Evolutionary conservation across 2,797 vertebrate species (phyloP), one percentile per base, ranked within the genome.

Genomic region (Lates japonicus): DNA sequence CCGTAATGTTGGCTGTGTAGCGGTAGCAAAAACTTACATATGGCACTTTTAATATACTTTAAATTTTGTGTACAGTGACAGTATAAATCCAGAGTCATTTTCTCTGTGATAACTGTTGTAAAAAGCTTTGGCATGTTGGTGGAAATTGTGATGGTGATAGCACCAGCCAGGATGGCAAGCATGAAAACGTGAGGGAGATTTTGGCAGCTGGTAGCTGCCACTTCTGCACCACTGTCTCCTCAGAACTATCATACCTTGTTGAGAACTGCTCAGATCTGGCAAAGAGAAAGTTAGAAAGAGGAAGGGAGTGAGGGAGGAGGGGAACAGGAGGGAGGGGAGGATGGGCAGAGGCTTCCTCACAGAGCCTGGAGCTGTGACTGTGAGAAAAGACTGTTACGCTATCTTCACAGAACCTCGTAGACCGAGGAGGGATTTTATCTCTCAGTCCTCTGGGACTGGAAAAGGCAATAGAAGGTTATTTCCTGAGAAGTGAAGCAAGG

Each of bases 381-480:
- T 81, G 91, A 92, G 90, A 92, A 87, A 91, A 89, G 85, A 92
- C 85, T 75, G 86, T 89, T 88, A 90, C 61, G 63, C 87, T 93
- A 87, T 90, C 90, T 93, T 91, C 92, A 89, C 90, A 93, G 87
- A 91, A 86, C 82, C 84, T 89, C 76, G 86, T 78, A 83, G 89
- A 92, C 88, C 81, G 58, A 83, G 72, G 54, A 90, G 89, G 92
- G 91, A 92, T 93, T 93, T 93, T 94, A 94, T 92, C 89, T 91
- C 85, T 60, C 25, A 8, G 74, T 94, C 93, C 93, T 84, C 58
- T 83, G 95, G 92, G 93, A 94, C 80, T 81, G 67, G 52, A 88
- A 79, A 80, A 91, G 81, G 87, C 90, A 93, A 86, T 73, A 81
- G 82, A 91, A 91, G 90, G 91, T 92, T 93, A 82, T 93, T 95